Base-by-base conservation (phyloP, 2,888 invertebrate species). In the Eristalis pertinax region DNA sequence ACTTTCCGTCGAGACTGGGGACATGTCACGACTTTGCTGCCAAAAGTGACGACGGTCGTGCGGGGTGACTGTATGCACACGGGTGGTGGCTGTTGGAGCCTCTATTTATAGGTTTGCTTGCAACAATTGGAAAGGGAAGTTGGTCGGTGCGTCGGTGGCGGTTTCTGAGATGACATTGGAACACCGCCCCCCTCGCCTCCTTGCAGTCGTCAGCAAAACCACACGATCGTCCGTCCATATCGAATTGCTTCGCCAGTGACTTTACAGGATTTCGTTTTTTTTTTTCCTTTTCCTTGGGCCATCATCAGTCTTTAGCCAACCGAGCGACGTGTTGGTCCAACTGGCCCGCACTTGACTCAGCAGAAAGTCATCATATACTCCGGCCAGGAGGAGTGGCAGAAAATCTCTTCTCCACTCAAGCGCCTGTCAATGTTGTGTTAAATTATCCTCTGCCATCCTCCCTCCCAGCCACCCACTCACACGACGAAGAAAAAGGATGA, bases 401-500 rank as follows among this genome's bases (percentile, higher is more conserved):
- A 67, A 76, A 77, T 38, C 38, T 38, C 68, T 70, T 65, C 73
- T 65, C 58, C 65, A 73, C 79, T 73, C 78, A 73, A 69, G 26
- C 56, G 22, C 65, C 50, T 22, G 63, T 76, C 74, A 62, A 65
- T 41, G 50, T 70, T 65, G 24, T 70, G 43, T 56, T 68, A 65
- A 75, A 74, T 76, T 70, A 75, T 84, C 72, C 58, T 35, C 68
- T 67, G 32, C 32, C 50, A 11, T 24, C 32, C 7, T 5, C 10
- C 8, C n/a, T n/a, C n/a, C n/a, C n/a, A n/a, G 32, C 1, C 32
- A 32, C 32, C 32, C 32, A 32, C 32, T 32, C 32, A 32, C 32
- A 24, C 24, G 15, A 26, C 13, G 35, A 15, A 58, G n/a, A 76
- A 43, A 68, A 90, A 90, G 90, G 89, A 90, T 89, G 89, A 90